Base-by-base conservation (phyloP, 1,140 invertebrate species). In the Metaphire vulgaris region DNA sequence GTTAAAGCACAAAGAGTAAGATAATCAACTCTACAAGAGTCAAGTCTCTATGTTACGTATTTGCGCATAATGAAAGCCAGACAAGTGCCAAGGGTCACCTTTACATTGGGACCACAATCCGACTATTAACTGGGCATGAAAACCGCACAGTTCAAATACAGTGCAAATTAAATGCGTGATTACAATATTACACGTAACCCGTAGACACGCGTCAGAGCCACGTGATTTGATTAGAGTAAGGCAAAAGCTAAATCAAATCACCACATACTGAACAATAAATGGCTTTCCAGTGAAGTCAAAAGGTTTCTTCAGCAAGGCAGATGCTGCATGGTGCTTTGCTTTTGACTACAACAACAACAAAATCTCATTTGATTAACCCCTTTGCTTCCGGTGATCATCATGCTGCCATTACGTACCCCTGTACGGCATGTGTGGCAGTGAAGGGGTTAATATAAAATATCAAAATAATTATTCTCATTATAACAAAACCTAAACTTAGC, bases 251-350 rank as follows among this genome's bases (percentile, higher is more conserved):
- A n/a, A n/a, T n/a, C n/a, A n/a, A n/a, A n/a, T n/a, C n/a, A n/a
- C n/a, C n/a, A 86, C 96, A 89, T 96, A 99, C 86, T 99, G 97
- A 14, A 98, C 91, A 81, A 99, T 88, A 31, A 99, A 87, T 0
- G 95, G 95, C 81, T 94, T 94, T 41, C 85, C 90, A 34, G 87
- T 89, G 84, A 99, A 99, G 34, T 91, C 87, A 86, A 97, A 99
- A 26, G 92, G 91, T 83, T 90, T 91, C 69, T 88, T 87, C 6
- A 99, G 87, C 41, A 90, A 88, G n/a, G 92, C 88, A 21, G 96
- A 89, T 81, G 99, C 95, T 2, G 97, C 97, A 72, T 97, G 92
- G 88, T 98, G 97, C 82, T 96, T 95, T 6, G 96, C 97, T 88
- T 96, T 96, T 0, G 94, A 94, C 85, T 88, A 80, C 67, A 82